Evolutionary conservation across 53 echinoderm and acorn worm species (phyloP).

Genomic region (Antedon mediterranea): DNA sequence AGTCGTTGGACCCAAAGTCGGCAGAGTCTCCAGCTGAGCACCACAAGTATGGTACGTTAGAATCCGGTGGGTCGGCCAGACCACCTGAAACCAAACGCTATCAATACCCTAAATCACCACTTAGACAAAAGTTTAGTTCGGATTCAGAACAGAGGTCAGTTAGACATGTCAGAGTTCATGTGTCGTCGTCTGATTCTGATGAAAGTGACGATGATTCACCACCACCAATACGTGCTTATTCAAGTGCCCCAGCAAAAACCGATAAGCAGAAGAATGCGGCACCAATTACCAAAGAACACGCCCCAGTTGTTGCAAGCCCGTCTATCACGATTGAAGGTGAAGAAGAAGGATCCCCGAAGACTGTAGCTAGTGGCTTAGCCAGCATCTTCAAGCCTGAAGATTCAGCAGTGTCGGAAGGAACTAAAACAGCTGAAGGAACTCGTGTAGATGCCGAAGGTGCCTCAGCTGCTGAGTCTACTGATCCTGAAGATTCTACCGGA

Average conservation of each 20-base stretch:
- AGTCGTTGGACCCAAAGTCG: background rate
- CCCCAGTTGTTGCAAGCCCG: background rate
- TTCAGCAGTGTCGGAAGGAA: background rate
- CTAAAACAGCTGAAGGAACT: background rate
- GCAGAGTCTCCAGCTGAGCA: background rate
- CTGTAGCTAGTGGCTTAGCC: background rate
- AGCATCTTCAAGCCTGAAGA: background rate
- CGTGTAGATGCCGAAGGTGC: background rate
- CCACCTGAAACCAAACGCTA: background rate
- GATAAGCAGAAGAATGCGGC: background rate
- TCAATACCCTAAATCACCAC: background rate
- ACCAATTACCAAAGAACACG: background rate
- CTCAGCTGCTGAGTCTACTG: background rate
- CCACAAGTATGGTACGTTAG: background rate
- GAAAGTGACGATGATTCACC: background rate
- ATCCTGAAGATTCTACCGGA: background rate
- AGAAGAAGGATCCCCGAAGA: background rate
- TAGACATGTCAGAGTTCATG: background rate
- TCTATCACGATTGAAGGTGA: background rate
- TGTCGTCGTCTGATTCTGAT: background rate
- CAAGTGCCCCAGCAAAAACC: background rate
- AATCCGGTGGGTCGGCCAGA: background rate
- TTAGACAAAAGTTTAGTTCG: background rate
- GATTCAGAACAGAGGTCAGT: background rate
- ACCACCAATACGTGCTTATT: background rate